These are phyloP conservation scores for Aramus guarauna DNA, from an alignment of 2,113 vertebrate genomes.

Conservation along the genomic window DNA sequence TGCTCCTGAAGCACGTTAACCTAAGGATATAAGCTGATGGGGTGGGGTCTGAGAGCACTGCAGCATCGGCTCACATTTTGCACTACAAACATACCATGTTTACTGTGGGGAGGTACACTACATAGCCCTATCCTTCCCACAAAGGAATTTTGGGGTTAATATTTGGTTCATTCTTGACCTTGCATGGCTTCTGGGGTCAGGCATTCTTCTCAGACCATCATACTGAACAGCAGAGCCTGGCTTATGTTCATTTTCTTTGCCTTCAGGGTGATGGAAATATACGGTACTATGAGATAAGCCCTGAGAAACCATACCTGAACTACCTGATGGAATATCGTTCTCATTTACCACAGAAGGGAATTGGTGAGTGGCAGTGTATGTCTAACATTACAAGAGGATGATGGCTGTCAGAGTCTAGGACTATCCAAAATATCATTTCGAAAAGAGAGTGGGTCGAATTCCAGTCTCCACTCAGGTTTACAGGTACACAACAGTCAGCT, in stretches of 20 bases:
- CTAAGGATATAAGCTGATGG: neutral
- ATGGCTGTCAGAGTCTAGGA: neutral
- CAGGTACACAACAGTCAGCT: neutral
- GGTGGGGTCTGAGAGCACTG: neutral
- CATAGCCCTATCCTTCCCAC: neutral
- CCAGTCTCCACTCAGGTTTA: neutral
- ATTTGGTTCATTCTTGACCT: neutral
- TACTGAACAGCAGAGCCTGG: neutral
- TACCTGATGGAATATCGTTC: conserved; percentile 89
- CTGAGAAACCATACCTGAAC: conserved; percentile 85
- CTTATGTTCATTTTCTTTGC: neutral
- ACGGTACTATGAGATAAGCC: conserved; percentile 88
- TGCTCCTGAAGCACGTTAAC: neutral
- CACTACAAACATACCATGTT: neutral
- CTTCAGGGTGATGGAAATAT: conserved; percentile 91
- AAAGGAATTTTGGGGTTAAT: neutral
- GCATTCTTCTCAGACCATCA: neutral
- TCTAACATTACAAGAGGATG: neutral
- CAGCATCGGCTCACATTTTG: neutral
- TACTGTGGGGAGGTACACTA: neutral
- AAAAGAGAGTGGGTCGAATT: neutral
- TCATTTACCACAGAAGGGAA: conserved; percentile 86
- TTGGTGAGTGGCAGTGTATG: conserved; percentile 76
- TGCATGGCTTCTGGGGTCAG: neutral
- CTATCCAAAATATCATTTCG: neutral